These are phyloP conservation scores for Caloenas nicobarica DNA, from an alignment of 2,113 vertebrate species.

Conservation along the genomic window DNA sequence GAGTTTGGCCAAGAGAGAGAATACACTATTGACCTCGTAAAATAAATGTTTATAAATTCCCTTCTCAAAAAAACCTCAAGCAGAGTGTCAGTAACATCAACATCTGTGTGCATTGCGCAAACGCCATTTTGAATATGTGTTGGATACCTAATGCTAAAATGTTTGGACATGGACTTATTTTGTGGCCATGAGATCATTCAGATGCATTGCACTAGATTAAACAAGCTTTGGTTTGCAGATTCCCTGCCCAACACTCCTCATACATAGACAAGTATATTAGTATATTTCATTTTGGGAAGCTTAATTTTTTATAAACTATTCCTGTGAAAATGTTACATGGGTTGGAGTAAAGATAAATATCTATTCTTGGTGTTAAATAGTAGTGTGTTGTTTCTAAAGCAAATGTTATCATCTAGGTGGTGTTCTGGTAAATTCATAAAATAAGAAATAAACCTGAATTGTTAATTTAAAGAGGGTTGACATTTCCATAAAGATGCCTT, in stretches of 20 bases:
- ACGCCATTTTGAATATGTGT: constrained; percentile 26
- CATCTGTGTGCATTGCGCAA: constrained; percentile 41
- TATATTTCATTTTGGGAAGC: constrained; percentile 50
- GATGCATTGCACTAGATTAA: constrained; percentile 40
- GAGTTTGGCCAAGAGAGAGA: constrained; percentile 27
- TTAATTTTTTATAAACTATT: constrained; percentile 54
- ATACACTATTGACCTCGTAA: constrained; percentile 58
- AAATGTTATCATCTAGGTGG: constrained; percentile 39
- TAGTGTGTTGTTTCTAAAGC: constrained; percentile 43
- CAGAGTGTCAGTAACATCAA: constrained; percentile 49
- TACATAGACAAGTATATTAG: not conserved
- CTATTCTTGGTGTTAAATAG: constrained; percentile 43
- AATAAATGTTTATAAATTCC: constrained; percentile 76
- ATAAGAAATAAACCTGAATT: constrained; percentile 13
- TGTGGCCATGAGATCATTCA: constrained; percentile 57
- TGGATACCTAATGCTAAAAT: constrained; percentile 24
- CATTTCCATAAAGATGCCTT: constrained; percentile 44
- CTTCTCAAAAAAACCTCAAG: constrained; percentile 53
- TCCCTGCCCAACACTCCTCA: not conserved
- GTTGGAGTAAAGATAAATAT: constrained; percentile 35
- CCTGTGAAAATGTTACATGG: constrained; percentile 32
- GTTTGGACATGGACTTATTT: constrained; percentile 40
- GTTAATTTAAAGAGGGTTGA: constrained; percentile 51
- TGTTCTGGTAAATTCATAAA: constrained; percentile 21
- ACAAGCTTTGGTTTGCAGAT: constrained; percentile 15